Conservation (phyloP, 2,888 invertebrate species). For the Tetragonula carbonaria region DNA sequence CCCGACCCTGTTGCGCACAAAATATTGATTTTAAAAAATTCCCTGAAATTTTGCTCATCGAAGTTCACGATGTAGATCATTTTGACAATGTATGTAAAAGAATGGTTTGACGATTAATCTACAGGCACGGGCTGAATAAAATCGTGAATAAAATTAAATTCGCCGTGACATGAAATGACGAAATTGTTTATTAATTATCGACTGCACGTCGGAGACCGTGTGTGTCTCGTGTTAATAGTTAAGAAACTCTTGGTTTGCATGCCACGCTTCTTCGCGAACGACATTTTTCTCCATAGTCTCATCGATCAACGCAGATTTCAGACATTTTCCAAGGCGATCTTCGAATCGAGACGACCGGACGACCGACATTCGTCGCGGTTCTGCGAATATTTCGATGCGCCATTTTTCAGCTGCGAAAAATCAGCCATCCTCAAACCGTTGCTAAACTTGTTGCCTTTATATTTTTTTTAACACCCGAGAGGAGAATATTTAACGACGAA, state of each 20-base stretch:
- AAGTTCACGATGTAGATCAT: background rate
- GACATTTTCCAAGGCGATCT: conserved; percentile 26
- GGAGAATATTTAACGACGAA: no score
- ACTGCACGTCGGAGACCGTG: background rate
- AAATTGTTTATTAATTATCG: conserved; percentile 34
- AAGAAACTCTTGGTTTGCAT: conserved; percentile 20
- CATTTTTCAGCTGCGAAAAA: conserved; percentile 1
- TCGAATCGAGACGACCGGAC: conserved; percentile 57
- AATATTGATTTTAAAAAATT: background rate
- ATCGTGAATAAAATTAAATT: background rate
- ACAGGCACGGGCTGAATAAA: background rate
- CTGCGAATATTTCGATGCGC: conserved; percentile 5
- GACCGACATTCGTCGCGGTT: conserved; percentile 30
- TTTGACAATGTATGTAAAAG: background rate
- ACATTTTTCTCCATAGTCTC: conserved; percentile 19
- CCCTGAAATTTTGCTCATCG: background rate
- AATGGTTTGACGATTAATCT: background rate
- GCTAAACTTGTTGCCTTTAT: conserved; percentile 22
- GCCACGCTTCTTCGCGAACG: conserved; percentile 7
- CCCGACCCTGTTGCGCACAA: background rate
- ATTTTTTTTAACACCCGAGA: conserved; percentile 13
- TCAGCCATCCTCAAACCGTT: background rate
- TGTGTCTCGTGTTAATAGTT: conserved; percentile 25
- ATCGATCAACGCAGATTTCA: conserved; percentile 47
- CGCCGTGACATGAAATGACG: background rate